Conservation (phyloP, 2,888 invertebrate species). For the Erebia epiphron region DNA sequence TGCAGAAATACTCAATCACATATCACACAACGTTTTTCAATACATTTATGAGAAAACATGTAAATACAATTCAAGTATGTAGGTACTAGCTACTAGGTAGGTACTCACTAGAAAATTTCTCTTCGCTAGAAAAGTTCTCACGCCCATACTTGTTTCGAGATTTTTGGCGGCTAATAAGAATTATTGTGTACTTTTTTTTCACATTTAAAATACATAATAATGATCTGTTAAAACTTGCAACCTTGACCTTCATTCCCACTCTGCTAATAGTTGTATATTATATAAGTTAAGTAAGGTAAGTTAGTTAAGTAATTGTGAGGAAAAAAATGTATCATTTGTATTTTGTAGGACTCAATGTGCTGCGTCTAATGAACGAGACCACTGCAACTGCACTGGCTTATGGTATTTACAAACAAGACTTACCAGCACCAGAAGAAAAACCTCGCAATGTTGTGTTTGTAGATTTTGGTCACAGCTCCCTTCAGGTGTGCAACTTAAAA, state of each 20-base stretch:
- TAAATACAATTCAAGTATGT: no score
- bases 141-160: no score
- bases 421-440: constrained; percentile 94
- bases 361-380: constrained; percentile 98
- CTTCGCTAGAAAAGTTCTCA: no score
- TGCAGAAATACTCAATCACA: no score
- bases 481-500: constrained; percentile 84
- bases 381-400: constrained; percentile 98
- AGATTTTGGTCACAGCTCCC: constrained; percentile 96
- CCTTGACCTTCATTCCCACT: constrained; percentile 33
- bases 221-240: constrained; percentile 21
- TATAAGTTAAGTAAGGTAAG: neutral
- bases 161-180: no score
- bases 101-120: no score
- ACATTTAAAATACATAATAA: no score
- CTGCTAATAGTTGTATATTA: constrained; percentile 7
- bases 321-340: constrained; percentile 46
- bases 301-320: constrained; percentile 4
- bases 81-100: no score
- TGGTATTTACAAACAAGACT: constrained; percentile 99
- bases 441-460: constrained; percentile 97
- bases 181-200: no score
- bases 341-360: constrained; percentile 90
- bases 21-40: no score
- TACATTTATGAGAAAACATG: no score